Percentiles rank a stretch among this genome's conserved stretches.
Evolutionary conservation across 2,113 vertebrate species (phyloP).

Genomic region (Peucedramus taeniatus): DNA sequence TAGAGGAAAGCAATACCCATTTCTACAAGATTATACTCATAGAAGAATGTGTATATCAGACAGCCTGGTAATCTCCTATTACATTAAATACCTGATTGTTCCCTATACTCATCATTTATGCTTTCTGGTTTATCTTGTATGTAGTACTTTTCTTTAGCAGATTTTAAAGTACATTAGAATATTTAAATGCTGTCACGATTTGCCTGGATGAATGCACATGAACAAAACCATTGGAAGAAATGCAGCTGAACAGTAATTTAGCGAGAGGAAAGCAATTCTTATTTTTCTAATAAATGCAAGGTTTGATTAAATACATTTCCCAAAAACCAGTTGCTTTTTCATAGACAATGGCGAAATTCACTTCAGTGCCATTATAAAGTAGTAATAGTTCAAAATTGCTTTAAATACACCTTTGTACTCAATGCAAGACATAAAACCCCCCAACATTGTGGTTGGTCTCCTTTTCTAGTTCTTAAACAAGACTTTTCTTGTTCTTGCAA

Average conservation of each 20-base stretch:
- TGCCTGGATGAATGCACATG: not conserved
- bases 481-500: not conserved
- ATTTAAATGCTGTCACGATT: not conserved
- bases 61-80: not conserved
- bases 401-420: not conserved
- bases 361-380: not conserved
- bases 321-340: not conserved
- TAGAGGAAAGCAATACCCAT: not conserved
- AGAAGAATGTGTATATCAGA: not conserved
- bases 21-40: not conserved
- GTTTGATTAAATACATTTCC: not conserved
- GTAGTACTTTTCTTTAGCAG: not conserved
- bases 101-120: not conserved
- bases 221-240: not conserved
- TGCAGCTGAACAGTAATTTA: not conserved
- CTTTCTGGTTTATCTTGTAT: not conserved
- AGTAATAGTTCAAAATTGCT: not conserved
- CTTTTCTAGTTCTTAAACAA: not conserved
- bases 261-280: not conserved
- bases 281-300: not conserved
- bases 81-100: not conserved
- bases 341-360: not conserved
- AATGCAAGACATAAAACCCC: not conserved
- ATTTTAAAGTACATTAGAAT: not conserved
- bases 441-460: not conserved